Conservation (phyloP, 53 echinoderm and acorn worm genomes). For the Stichopus horrens region DNA sequence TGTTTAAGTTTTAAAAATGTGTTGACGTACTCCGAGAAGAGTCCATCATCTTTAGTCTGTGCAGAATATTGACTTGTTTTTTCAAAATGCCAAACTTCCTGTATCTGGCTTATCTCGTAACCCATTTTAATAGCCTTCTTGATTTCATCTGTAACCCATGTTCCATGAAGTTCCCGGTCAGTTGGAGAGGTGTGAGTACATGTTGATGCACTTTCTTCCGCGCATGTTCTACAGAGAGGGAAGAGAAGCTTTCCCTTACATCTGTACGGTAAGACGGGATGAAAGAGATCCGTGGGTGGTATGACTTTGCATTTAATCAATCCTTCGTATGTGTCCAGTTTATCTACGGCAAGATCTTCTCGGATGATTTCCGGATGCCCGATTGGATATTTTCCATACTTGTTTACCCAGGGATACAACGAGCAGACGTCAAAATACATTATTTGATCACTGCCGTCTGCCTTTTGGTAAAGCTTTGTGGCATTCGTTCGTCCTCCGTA, state of each 20-base stretch:
- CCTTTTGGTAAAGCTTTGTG: slow-evolving; percentile 38
- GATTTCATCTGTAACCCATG: slow-evolving; percentile 67
- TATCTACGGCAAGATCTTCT: slow-evolving; percentile 47
- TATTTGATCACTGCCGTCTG: slow-evolving; percentile 15
- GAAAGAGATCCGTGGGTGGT: slow-evolving; percentile 57
- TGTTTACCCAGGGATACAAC: slow-evolving; percentile 66
- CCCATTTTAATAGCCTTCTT: slow-evolving; percentile 65
- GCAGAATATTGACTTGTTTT: slow-evolving; percentile 45
- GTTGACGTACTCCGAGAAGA: slow-evolving; percentile 64
- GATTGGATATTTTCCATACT: slow-evolving; percentile 63
- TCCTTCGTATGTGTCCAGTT: slow-evolving; percentile 55
- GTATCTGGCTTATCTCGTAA: slow-evolving; percentile 45
- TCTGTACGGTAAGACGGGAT: slow-evolving; percentile 61
- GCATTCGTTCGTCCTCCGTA: slow-evolving; percentile 64
- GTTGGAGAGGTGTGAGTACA: slow-evolving; percentile 38
- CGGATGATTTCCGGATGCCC: slow-evolving; percentile 59
- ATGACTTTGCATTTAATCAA: slow-evolving; percentile 59
- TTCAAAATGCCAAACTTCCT: slow-evolving; percentile 74
- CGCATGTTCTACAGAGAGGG: slow-evolving; percentile 62
- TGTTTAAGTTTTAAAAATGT: slow-evolving; percentile 73
- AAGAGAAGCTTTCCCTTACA: slow-evolving; percentile 57
- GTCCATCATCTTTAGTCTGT: slow-evolving; percentile 42
- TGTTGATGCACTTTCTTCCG: neutral
- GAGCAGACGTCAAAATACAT: slow-evolving; percentile 64
- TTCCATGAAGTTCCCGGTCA: slow-evolving; percentile 53